phyloP scores from a whole-genome alignment of 2,888 invertebrate genomes.

The Caenorhabditis afra region DNA sequence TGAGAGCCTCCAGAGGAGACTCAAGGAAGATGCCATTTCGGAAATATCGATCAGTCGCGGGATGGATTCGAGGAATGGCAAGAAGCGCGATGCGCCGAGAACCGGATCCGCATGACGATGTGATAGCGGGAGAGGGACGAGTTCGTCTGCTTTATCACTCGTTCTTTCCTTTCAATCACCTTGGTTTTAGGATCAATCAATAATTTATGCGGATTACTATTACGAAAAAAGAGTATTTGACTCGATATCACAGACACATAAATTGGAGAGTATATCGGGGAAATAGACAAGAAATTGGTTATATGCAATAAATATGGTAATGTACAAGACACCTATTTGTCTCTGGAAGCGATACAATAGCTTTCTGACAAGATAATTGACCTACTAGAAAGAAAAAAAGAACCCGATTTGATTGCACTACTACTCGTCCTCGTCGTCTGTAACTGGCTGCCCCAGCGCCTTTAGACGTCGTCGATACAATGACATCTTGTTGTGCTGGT shows the following conservation, averaged over 20 bases:
- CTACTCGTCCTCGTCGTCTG: constrained; percentile 76
- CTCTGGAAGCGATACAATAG: neutral
- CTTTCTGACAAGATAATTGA: too few species aligned
- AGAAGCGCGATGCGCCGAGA: neutral
- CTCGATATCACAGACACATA: constrained; percentile 44
- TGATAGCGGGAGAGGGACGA: constrained; percentile 21
- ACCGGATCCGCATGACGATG: constrained; percentile 14
- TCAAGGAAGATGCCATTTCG: constrained; percentile 2
- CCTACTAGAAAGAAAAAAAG: neutral
- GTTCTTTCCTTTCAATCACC: constrained; percentile 11
- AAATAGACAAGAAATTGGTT: constrained; percentile 1
- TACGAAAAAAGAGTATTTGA: constrained; percentile 8
- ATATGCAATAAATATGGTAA: constrained; percentile 42
- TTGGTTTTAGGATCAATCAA: constrained; percentile 21
- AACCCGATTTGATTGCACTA: constrained; percentile 22
- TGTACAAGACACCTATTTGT: constrained; percentile 36
- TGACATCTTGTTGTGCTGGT: constrained; percentile 88
- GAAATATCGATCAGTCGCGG: constrained; percentile 10
- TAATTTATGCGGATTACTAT: constrained; percentile 38
- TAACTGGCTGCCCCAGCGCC: constrained; percentile 70
- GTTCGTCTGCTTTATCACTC: constrained; percentile 15
- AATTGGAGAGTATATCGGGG: neutral
- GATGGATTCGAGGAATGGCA: constrained; percentile 28
- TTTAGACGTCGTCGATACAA: constrained; percentile 69
- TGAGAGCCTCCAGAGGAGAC: constrained; percentile 15